Evolutionary conservation across 2,113 vertebrate genomes (phyloP), one percentile per base, ranked within the genome.

Genomic region (Calidris pugnax): DNA sequence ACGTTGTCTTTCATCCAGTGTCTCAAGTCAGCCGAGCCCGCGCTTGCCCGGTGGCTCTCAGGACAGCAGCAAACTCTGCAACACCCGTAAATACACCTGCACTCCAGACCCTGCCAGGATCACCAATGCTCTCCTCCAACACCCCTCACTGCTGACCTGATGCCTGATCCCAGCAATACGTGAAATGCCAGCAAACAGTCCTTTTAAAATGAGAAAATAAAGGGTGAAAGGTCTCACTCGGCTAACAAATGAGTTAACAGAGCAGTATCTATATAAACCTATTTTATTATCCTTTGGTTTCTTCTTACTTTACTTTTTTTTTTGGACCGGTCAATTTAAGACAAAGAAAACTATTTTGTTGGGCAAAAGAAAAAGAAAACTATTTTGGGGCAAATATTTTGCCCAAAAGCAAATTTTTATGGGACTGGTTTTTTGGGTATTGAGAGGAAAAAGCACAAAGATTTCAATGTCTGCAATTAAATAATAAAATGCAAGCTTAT

Each of bases 121-220:
- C 14, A 4, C 2, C 0, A 21, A 19, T 9, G 2, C 30, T 32
- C 45, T 19, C n/a, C 23, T 32, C 48, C 11, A 18, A 12, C 39
- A 7, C 5, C 8, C 39, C 68, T 10, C 3, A 0, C 2, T 2
- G 12, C 13, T 27, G 59, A 30, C 35, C 10, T 8, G 7, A 3
- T n/a, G 17, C 23, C 37, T 37, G 27, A 24, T 3, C 51, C 9
- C 35, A 22, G 43, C n/a, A 71, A 4, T 9, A 71, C 50, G 6
- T 39, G n/a, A 72, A 85, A 60, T 53, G 43, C 2, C 47, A 51
- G n/a, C 4, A 60, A 81, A 33, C 4, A 10, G 10, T 12, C 27
- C 24, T 35, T 57, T 28, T 20, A 27, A 67, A 86, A 32, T 5
- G 24, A 56, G 35, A 57, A 75, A 81, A 59, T 24, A 72, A 74